Evolutionary conservation across 2,113 vertebrate genomes (phyloP).

Genomic region (Dipodomys merriami): DNA sequence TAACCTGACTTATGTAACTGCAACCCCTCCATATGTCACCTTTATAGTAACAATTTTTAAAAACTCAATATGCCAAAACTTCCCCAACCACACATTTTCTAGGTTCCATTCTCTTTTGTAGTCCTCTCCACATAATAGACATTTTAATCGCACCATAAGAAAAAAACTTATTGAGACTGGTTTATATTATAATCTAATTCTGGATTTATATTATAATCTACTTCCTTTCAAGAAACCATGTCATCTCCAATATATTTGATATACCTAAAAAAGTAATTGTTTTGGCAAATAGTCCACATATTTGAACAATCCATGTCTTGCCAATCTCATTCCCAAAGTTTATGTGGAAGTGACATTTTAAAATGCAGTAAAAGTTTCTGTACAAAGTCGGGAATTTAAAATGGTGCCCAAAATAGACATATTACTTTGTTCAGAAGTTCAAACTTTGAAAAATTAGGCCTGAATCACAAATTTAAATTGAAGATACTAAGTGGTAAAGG

Average conservation of each 20-base stretch:
- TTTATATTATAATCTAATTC: neutral
- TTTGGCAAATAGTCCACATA: neutral
- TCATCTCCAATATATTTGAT: neutral
- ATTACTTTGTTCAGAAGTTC: conserved; percentile 4
- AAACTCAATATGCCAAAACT: neutral
- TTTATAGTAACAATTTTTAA: too few species aligned
- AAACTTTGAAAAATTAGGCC: conserved; percentile 12
- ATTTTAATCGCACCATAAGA: conserved; percentile 9
- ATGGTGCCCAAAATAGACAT: neutral
- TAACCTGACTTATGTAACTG: too few species aligned
- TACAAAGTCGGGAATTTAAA: neutral
- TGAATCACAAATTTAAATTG: conserved; percentile 40
- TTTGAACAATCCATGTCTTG: conserved; percentile 10
- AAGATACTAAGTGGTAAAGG: neutral
- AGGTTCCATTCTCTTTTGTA: neutral
- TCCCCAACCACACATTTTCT: neutral
- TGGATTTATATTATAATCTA: neutral
- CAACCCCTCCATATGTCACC: too few species aligned
- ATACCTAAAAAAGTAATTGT: neutral
- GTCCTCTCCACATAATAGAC: neutral
- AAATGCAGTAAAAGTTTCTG: neutral
- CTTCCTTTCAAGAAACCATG: neutral
- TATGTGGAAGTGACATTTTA: neutral
- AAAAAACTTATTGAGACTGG: neutral
- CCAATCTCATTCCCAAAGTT: conserved; percentile 12